phyloP scores from a whole-genome alignment of 2,797 vertebrate species.

The Brotula barbata region DNA sequence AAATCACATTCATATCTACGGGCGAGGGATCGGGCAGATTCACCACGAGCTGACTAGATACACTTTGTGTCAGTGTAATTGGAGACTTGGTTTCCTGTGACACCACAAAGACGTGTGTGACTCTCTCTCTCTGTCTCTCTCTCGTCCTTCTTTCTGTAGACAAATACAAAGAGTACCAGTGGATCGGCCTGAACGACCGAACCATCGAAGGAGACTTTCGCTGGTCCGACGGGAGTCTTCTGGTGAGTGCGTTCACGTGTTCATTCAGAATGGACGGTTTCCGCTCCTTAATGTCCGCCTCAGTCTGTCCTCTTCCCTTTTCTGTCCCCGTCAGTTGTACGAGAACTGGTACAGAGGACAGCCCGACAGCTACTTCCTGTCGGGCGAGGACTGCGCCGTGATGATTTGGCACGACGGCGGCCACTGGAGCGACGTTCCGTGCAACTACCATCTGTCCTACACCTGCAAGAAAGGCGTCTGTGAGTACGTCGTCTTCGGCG shows the following conservation, averaged over 20 bases:
- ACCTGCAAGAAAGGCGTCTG: conserved; percentile 95
- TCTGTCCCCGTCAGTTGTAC: conserved; percentile 80
- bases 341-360: conserved; percentile 94
- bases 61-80: no score
- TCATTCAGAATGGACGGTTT: no score
- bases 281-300: not conserved
- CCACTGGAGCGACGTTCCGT: conserved; percentile 93
- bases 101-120: no score
- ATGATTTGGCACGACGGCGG: conserved; percentile 93
- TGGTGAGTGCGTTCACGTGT: conserved; percentile 82
- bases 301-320: not conserved
- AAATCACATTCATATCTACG: no score
- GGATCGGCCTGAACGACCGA: conserved; percentile 93
- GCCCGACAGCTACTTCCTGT: conserved; percentile 96
- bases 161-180: conserved; percentile 90
- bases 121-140: no score
- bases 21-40: no score
- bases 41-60: no score
- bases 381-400: conserved; percentile 93
- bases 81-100: no score
- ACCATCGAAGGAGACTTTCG: conserved; percentile 95
- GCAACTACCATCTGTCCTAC: conserved; percentile 96
- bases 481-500: conserved; percentile 68
- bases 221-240: conserved; percentile 91
- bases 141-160: conserved; percentile 65